phyloP scores from a whole-genome alignment of 2,888 invertebrate species.

The Acronicta alni region DNA sequence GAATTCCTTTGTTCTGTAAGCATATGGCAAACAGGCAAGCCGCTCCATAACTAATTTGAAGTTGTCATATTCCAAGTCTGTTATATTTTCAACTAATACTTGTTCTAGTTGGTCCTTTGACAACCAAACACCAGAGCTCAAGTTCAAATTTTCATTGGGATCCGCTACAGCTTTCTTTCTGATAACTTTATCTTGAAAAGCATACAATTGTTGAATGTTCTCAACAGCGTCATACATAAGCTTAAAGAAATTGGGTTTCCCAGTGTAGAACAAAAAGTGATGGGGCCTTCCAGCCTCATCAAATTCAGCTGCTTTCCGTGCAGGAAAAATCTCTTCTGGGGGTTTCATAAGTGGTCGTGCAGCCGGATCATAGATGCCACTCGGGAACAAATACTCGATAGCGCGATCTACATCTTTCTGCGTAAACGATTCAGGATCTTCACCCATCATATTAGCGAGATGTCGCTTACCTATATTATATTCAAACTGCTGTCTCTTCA shows the following conservation, averaged over 20 bases:
- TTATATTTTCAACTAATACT: conserved; percentile 91
- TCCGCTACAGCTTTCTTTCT: conserved; percentile 90
- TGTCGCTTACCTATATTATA: conserved; percentile 98
- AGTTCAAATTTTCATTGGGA: conserved; percentile 87
- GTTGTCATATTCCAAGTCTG: conserved; percentile 92
- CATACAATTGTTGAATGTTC: conserved; percentile 91
- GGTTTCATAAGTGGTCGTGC: conserved; percentile 97
- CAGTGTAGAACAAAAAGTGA: conserved; percentile 97
- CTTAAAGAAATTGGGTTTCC: conserved; percentile 95
- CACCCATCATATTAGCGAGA: conserved; percentile 99
- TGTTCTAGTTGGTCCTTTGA: conserved; percentile 91
- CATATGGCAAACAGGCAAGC: conserved; percentile 92
- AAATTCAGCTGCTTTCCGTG: conserved; percentile 96
- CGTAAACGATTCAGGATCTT: conserved; percentile 96
- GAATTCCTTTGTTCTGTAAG: conserved; percentile 92
- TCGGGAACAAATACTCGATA: conserved; percentile 98
- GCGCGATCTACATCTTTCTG: conserved; percentile 96
- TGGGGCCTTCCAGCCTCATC: conserved; percentile 96
- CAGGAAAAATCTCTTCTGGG: conserved; percentile 96
- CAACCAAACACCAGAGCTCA: conserved; percentile 88
- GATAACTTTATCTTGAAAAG: conserved; percentile 92
- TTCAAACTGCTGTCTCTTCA: conserved; percentile 93
- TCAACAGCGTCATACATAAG: conserved; percentile 94
- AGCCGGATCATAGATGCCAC: conserved; percentile 95
- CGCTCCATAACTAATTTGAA: conserved; percentile 93